Base-by-base conservation (phyloP, 2,113 vertebrate genomes). In the Pandion haliaetus region DNA sequence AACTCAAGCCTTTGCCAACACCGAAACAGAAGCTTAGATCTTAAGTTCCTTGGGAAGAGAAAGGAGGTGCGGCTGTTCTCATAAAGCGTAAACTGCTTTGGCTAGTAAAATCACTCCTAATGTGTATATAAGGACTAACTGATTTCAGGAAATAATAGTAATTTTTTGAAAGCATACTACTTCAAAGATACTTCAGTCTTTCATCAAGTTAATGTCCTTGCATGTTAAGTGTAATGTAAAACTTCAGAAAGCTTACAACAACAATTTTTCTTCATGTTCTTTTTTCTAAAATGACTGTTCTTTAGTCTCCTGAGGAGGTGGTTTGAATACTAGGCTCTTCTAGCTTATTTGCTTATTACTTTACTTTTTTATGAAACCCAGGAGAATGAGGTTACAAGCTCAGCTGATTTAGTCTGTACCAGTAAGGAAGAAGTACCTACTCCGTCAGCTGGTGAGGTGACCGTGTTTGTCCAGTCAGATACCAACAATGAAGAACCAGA, bases 401-500 rank as follows among this genome's bases (percentile, higher is more conserved):
- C 80, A 70, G 24, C 67, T 79, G 97, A 95, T 34, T n/a, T 82
- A n/a, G n/a, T 59, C 12, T 92, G 7, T 86, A 40, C 66, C 9
- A 69, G 12, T 89, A 83, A 88, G 28, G 92, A 88, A 44, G 93
- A 92, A 86, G 42, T 17, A 24, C 62, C 65, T 70, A 4, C 14
- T 71, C 26, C 79, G 14, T 90, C 91, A 49, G 15, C 71, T 2
- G 29, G 31, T 83, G 86, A 91, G 17, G 81, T 61, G 58, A 62
- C 92, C 55, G 55, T n/a, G 28, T 23, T 38, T 63, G 54, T 40
- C 40, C 82, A 94, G 55, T 90, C 94, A 44, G 25, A 66, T 58
- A 59, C 42, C 73, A 92, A 63, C 74, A 87, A 23, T 63, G 93
- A 97, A 95, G 97, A 97, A 86, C 69, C 90, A 61, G 93, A 97